These are phyloP conservation scores for Apogon hyalosoma DNA, from an alignment of 2,797 vertebrate genomes.

Conservation along the genomic window DNA sequence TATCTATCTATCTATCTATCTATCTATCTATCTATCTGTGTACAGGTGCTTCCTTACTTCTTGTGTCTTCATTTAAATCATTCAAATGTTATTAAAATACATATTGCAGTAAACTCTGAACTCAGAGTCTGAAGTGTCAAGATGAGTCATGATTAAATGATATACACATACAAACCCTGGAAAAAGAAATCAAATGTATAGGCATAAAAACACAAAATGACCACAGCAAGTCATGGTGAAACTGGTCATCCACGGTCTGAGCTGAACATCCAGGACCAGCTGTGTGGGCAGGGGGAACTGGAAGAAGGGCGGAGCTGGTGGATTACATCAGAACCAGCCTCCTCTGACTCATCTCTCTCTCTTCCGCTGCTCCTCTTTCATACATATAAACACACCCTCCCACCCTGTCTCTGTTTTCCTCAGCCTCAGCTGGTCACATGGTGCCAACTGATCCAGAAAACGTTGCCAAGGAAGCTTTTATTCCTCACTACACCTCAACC, in stretches of 20 bases:
- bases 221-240: no score
- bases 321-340: slow-evolving; percentile 73
- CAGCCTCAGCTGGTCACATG: slow-evolving; percentile 59
- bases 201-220: no score
- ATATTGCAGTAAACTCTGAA: no score
- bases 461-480: slow-evolving; percentile 53
- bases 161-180: no score
- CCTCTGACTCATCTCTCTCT: slow-evolving; percentile 70
- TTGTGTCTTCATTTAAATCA: no score
- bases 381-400: slow-evolving; percentile 10
- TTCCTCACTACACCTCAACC: slow-evolving; percentile 31
- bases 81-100: no score
- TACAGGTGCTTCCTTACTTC: no score
- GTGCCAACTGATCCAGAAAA: slow-evolving; percentile 35
- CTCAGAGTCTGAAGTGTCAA: no score
- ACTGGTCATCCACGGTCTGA: not conserved
- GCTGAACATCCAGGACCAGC: slow-evolving; percentile 39
- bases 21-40: no score
- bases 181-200: no score
- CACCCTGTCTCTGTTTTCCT: slow-evolving; percentile 22
- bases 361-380: slow-evolving; percentile 8
- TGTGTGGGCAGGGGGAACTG: slow-evolving; percentile 6
- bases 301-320: slow-evolving; percentile 47
- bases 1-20: no score
- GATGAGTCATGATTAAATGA: no score